Base-by-base conservation (phyloP, 2,113 vertebrate genomes). In the Perccottus glenii region DNA sequence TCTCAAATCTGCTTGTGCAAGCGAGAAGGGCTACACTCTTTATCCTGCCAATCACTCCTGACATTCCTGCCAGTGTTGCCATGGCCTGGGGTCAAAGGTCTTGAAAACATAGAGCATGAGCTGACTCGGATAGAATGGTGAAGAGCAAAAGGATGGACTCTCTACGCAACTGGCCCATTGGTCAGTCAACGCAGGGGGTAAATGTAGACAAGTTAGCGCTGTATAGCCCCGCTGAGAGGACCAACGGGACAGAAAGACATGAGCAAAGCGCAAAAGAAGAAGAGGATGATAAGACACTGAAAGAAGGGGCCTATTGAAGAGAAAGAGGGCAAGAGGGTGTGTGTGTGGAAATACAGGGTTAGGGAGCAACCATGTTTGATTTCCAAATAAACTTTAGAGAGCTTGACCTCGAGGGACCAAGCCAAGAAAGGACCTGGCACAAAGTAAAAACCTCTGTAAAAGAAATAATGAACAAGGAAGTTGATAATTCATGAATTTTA, bases 61-160 rank as follows among this genome's bases (percentile, higher is more conserved):
- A 95, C 97, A 98, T 98, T 98, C 96, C 95, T 97, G 95, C 94
- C 87, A 94, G 95, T 93, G 97, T 98, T 99, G 96, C 97, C 95
- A 98, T 98, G 97, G 97, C 90, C 90, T 87, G 89, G 92, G 96
- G 96, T 94, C 95, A 95, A 92, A 95, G 97, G 96, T 98, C 96
- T 93, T 93, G 94, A 96, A 96, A 96, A 97, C 96, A 95, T 90
- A 95, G 95, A 95, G 95, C 93, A 89, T 93, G 94, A 94, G 93
- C 95, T 95, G 95, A 96, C 95, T 96, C 91, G 93, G 94, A 93
- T 93, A 94, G 96, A 96, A 98, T 94, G 94, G 95, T 92, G 87
- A 92, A 85, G 92, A 91, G 92, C 93, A 93, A 92, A 94, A 94
- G 94, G 94, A 89, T 92, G 92, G 87, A 70, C 71, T 64, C 75